A percentile compares a stretch with the other conserved stretches of the same genome.
These are phyloP conservation scores for Synanthedon myopaeformis DNA, from an alignment of 2,888 invertebrate species.

Conservation along the genomic window DNA sequence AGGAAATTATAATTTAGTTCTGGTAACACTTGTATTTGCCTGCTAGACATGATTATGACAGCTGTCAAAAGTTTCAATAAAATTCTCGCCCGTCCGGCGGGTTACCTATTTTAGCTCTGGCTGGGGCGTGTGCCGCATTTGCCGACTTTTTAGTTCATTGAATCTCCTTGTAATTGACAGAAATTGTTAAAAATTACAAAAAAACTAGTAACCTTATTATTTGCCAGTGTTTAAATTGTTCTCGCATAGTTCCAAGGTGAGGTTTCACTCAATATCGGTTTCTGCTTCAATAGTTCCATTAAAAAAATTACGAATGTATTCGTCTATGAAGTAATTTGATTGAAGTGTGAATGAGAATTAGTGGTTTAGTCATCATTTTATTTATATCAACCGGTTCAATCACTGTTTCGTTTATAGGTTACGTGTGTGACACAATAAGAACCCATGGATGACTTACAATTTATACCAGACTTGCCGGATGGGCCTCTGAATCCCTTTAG, in stretches of 20 bases:
- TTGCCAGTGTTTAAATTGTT: conserved; percentile 2
- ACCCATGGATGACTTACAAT: conserved; percentile 68
- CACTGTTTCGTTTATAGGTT: conserved; percentile 6
- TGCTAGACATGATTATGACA: neutral
- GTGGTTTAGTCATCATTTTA: conserved; percentile 30
- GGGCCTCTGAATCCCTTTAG: conserved; percentile 86
- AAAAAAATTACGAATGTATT: conserved; percentile 15
- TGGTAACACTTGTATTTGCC: no score
- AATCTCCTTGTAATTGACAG: no score
- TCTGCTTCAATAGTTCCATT: conserved; percentile 16
- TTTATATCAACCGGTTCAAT: conserved; percentile 3
- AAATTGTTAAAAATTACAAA: neutral
- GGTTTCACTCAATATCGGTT: conserved; percentile 13
- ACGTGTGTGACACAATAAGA: conserved; percentile 13
- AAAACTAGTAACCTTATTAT: conserved; percentile 1
- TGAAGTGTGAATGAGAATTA: conserved; percentile 15
- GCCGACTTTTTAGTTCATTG: neutral
- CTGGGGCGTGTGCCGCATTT: neutral
- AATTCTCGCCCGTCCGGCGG: neutral
- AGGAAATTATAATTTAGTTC: no score
- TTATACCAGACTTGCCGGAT: conserved; percentile 75
- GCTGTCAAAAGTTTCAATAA: neutral
- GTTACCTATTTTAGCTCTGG: neutral
- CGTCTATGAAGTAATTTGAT: conserved; percentile 22
- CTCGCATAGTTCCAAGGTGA: conserved; percentile 31